Evolutionary conservation across 2,888 invertebrate species (phyloP).

Genomic region (Strigamia crassipes): DNA sequence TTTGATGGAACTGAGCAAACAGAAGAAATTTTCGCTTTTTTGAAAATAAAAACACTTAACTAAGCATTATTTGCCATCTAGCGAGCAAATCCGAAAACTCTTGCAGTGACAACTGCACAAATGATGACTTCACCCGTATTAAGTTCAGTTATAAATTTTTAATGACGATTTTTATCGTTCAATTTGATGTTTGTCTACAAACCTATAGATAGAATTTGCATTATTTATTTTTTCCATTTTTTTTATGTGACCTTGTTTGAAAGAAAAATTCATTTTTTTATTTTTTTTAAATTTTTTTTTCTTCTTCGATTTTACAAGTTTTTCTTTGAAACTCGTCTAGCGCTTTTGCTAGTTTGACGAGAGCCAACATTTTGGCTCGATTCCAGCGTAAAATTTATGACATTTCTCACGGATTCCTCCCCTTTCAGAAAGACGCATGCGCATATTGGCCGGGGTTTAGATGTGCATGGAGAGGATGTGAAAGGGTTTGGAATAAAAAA

Average conservation of each 20-base stretch:
- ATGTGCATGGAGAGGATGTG: neutral
- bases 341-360: conserved; percentile 14
- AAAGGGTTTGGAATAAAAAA: neutral
- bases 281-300: neutral
- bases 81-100: no score
- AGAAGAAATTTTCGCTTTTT: no score
- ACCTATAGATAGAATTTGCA: neutral
- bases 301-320: neutral
- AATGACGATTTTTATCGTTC: neutral
- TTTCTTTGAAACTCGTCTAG: neutral
- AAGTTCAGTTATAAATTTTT: no score
- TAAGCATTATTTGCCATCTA: no score
- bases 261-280: neutral
- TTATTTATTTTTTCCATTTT: neutral
- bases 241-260: neutral
- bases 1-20: no score
- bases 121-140: no score
- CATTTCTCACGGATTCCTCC: conserved; percentile 18
- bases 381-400: conserved; percentile 24
- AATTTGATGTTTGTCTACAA: neutral
- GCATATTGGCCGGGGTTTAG: conserved; percentile 12
- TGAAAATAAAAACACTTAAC: no score
- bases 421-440: conserved; percentile 19
- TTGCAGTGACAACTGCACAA: no score
- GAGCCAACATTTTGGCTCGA: conserved; percentile 20